Evolutionary conservation across 2,888 invertebrate genomes (phyloP).

Genomic region (Drosophila setosimentum): DNA sequence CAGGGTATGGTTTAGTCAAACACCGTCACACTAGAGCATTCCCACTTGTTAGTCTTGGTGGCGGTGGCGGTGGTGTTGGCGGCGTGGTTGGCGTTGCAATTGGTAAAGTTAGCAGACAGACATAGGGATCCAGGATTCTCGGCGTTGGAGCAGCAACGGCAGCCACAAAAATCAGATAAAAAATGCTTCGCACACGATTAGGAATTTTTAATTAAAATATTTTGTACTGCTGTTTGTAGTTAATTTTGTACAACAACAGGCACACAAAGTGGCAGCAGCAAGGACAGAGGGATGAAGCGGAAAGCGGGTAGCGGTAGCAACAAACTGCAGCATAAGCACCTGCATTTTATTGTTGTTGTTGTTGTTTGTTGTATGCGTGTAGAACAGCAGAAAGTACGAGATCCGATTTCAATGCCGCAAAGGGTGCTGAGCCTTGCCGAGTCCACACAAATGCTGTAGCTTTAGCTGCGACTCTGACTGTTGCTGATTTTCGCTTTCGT

Average conservation of each 20-base stretch:
- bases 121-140: constrained; percentile 24
- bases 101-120: constrained; percentile 32
- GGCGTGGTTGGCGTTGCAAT: constrained; percentile 36
- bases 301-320: constrained; percentile 6
- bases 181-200: constrained; percentile 85
- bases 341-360: constrained; percentile 61
- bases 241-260: constrained; percentile 77
- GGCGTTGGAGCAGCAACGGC: constrained; percentile 40
- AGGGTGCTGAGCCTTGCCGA: constrained; percentile 35
- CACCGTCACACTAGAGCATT: neutral
- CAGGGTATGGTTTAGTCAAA: constrained; percentile 27
- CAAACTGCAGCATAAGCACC: constrained; percentile 63
- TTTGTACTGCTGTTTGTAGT: constrained; percentile 84
- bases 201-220: constrained; percentile 86
- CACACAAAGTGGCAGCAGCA: constrained; percentile 65
- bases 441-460: constrained; percentile 45
- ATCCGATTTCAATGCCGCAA: constrained; percentile 77
- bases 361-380: constrained; percentile 79
- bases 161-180: constrained; percentile 83
- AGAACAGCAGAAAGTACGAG: constrained; percentile 80
- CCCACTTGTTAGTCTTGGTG: constrained; percentile 25
- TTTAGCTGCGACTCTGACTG: neutral
- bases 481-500: constrained; percentile 81
- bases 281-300: constrained; percentile 2
- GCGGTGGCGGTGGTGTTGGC: constrained; percentile 29